Percentiles rank a stretch among this genome's conserved stretches.
These are phyloP conservation scores for Leguminivora glycinivorella DNA, from an alignment of 1,140 invertebrate genomes.

Conservation along the genomic window DNA sequence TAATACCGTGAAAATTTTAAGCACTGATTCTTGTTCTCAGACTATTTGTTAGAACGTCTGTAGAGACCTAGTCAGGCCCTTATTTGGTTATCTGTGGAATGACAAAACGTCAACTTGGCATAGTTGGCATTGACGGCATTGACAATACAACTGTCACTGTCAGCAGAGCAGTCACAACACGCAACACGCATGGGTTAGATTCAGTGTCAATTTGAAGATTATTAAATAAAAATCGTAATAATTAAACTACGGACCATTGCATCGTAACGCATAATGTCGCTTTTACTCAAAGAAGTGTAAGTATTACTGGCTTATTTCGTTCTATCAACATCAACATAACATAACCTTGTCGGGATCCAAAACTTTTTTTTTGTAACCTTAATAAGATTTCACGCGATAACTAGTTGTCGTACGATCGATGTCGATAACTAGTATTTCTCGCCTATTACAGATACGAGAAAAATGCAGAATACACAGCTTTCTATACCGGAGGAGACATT, in stretches of 20 bases:
- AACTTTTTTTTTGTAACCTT: not conserved
- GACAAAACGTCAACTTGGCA: too few relatives aligned
- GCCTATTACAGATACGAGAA: constrained; percentile 86
- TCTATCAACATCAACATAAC: not conserved
- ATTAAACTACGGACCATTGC: not conserved
- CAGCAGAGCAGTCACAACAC: too few relatives aligned
- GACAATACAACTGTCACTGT: too few relatives aligned
- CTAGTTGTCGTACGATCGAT: not conserved
- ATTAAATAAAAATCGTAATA: not conserved
- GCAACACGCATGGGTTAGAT: not conserved
- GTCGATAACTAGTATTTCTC: not conserved
- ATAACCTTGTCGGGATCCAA: not conserved
- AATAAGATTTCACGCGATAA: not conserved
- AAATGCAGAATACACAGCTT: constrained; percentile 87
- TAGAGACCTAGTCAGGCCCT: too few relatives aligned
- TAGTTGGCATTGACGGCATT: too few relatives aligned
- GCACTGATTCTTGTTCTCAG: too few relatives aligned
- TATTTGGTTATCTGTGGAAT: too few relatives aligned
- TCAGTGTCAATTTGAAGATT: not conserved
- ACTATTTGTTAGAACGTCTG: too few relatives aligned
- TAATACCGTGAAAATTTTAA: too few relatives aligned
- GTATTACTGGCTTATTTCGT: constrained; percentile 32
- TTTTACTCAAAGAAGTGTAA: constrained; percentile 60
- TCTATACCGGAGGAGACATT: constrained; percentile 91
- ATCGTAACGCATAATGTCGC: constrained; percentile 38